Conservation (phyloP, 2,113 vertebrate species). For the Phrynosoma platyrhinos region DNA sequence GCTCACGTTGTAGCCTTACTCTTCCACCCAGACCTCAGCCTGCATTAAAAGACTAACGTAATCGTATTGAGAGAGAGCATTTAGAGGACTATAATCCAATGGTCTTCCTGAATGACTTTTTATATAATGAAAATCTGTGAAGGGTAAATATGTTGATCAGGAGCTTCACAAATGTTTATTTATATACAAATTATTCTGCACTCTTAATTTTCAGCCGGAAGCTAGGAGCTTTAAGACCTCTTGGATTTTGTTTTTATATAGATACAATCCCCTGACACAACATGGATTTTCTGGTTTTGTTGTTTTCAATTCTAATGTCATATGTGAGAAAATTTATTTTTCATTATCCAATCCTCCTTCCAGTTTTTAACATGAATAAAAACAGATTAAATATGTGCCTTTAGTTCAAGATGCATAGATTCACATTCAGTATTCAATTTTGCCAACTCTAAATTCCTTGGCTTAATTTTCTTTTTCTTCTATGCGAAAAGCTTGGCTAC, state of each 20-base stretch:
- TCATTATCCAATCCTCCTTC: constrained; percentile 31
- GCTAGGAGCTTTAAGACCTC: neutral
- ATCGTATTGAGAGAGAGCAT: constrained; percentile 71
- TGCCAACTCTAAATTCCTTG: neutral
- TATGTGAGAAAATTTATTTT: constrained; percentile 16
- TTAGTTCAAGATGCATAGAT: constrained; percentile 32
- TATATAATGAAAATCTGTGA: constrained; percentile 74
- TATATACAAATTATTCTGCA: constrained; percentile 27
- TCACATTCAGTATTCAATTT: neutral
- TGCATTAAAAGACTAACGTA: constrained; percentile 72
- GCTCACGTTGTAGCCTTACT: constrained; percentile 46
- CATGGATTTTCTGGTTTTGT: neutral
- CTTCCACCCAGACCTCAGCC: constrained; percentile 57
- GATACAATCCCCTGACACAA: constrained; percentile 21
- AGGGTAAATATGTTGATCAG: constrained; percentile 67
- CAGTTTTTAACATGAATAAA: neutral
- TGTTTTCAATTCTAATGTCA: constrained; percentile 34
- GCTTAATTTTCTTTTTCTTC: neutral
- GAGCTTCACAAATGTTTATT: constrained; percentile 59
- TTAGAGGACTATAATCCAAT: constrained; percentile 71
- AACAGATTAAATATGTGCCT: constrained; percentile 10
- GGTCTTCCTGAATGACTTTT: constrained; percentile 73
- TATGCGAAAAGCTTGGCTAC: neutral
- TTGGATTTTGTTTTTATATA: constrained; percentile 49
- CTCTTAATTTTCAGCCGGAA: constrained; percentile 35